Base-by-base conservation (phyloP, 2,113 vertebrate genomes). In the Oxyruncus cristatus region DNA sequence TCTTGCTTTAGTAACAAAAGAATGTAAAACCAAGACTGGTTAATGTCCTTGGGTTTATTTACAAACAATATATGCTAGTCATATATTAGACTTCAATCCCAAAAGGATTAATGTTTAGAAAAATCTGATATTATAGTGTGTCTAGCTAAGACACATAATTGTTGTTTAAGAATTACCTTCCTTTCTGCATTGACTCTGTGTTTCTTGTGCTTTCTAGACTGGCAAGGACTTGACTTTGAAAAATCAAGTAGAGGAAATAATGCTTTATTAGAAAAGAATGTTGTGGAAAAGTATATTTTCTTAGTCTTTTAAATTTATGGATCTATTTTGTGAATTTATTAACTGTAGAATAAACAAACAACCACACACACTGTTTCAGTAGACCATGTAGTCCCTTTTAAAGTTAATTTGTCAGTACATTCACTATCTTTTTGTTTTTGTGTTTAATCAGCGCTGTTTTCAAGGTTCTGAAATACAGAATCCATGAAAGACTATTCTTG, bases 91-190 rank as follows among this genome's bases (percentile, higher is more conserved):
- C 21, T 56, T 80, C 21, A 80, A 66, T 67, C 26, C 12, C 6
- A 11, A 52, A 18, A 67, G 10, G 17, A 50, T 85, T 85, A 62
- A 53, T 6, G 7, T 68, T 66, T 76, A 55, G 35, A 66, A 76
- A 61, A 71, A 50, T 68, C 44, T 65, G 10, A 22, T 56, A 5
- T 32, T 93, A 35, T 22, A 26, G 44, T 33, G 17, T 41, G 14
- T 32, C 17, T 62, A n/a, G 28, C 46, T 80, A 47, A 53, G 37
- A 82, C 46, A 95, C 35, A n/a, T 87, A 70, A 59, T 68, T 79
- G 56, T 62, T 92, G 53, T 70, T 96, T 92, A 91, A 96, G 88
- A 90, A 62, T 81, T 95, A 77, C 84, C 82, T 81, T 74, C 30
- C 9, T 87, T 74, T 75, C 56, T 93, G 66, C 86, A 72, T 93